Evolutionary conservation across 2,113 vertebrate species (phyloP).

Genomic region (Pontoporia blainvillei): DNA sequence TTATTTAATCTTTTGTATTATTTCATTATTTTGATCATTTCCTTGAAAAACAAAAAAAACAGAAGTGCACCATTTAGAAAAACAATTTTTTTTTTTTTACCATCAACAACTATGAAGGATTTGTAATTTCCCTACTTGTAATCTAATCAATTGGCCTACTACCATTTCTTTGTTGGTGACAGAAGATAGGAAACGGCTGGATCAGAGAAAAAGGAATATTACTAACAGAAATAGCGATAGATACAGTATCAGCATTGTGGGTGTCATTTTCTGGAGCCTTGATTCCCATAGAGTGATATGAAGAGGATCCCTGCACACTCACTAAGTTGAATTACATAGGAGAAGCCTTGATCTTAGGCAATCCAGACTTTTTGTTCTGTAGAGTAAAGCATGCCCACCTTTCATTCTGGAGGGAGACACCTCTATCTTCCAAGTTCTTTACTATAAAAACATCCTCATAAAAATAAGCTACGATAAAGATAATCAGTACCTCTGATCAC

Average conservation of each 20-base stretch:
- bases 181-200: neutral
- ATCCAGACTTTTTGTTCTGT: neutral
- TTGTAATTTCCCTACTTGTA: neutral
- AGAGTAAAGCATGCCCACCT: neutral
- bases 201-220: neutral
- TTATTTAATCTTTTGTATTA: neutral
- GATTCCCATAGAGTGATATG: neutral
- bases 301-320: neutral
- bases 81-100: neutral
- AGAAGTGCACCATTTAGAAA: neutral
- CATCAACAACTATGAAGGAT: neutral
- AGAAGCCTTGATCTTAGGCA: neutral
- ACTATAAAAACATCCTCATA: neutral
- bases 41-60: neutral
- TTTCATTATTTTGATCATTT: neutral
- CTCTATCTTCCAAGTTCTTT: neutral
- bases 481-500: neutral
- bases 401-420: neutral
- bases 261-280: neutral
- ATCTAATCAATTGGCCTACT: neutral
- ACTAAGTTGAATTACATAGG: neutral
- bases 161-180: neutral
- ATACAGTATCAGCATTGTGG: neutral
- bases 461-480: neutral
- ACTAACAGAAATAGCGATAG: neutral